Evolutionary conservation across 2,888 invertebrate genomes (phyloP).

Genomic region (Cabera pusaria): DNA sequence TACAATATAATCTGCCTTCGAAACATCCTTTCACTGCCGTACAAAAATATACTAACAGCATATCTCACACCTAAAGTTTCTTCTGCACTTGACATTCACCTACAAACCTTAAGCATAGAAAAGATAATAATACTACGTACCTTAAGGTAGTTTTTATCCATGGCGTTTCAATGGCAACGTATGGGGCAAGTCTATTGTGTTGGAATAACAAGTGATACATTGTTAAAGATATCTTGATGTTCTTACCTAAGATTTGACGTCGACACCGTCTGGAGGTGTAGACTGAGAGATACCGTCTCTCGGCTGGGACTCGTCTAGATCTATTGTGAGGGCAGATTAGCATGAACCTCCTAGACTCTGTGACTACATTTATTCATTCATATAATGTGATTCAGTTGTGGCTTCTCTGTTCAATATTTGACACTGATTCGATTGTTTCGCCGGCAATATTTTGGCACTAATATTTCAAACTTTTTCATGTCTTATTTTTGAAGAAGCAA

Average conservation of each 20-base stretch:
- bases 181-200: constrained; percentile 32
- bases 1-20: no score
- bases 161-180: constrained; percentile 26
- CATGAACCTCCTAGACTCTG: constrained; percentile 15
- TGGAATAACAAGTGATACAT: constrained; percentile 36
- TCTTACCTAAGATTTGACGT: constrained; percentile 23
- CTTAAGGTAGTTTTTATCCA: constrained; percentile 28
- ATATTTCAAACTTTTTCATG: no score
- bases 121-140: no score
- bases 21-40: no score
- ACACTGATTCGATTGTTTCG: no score
- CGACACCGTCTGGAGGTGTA: constrained; percentile 24
- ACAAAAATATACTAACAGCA: no score
- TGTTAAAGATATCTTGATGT: constrained; percentile 35
- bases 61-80: constrained; percentile 8
- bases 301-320: constrained; percentile 31
- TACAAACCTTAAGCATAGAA: no score
- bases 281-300: constrained; percentile 8
- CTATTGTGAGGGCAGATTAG: constrained; percentile 12
- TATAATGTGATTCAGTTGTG: neutral
- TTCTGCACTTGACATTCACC: constrained; percentile 32
- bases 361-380: constrained; percentile 11
- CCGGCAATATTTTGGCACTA: no score
- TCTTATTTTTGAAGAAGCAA: no score
- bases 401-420: no score